phyloP scores from a whole-genome alignment of 1,140 invertebrate genomes.

The Sarcophaga bullata region DNA sequence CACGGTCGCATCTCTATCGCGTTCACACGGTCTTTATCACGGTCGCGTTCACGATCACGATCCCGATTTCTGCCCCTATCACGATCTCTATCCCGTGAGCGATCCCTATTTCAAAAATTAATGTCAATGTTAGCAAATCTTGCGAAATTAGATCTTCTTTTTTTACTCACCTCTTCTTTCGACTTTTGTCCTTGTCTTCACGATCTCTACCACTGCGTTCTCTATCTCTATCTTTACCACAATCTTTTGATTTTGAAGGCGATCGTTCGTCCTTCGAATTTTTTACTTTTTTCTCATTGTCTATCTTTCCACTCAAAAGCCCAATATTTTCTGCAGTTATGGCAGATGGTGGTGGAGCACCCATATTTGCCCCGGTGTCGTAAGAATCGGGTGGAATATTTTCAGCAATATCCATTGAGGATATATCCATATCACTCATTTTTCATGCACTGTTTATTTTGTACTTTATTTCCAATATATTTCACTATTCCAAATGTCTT shows the following conservation, averaged over 20 bases:
- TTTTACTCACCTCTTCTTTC: slow-evolving; percentile 40
- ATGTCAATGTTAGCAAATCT: not conserved
- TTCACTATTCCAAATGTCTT: not conserved
- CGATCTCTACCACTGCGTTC: slow-evolving; percentile 41
- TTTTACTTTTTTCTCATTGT: slow-evolving; percentile 17
- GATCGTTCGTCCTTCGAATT: slow-evolving; percentile 50
- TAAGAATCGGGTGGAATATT: not conserved
- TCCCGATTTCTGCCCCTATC: slow-evolving; percentile 67
- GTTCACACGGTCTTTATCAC: slow-evolving; percentile 50
- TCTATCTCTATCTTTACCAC: slow-evolving; percentile 45
- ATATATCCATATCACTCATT: slow-evolving; percentile 21
- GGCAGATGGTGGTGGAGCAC: slow-evolving; percentile 52
- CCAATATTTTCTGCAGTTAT: slow-evolving; percentile 8
- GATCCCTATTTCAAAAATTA: slow-evolving; percentile 43
- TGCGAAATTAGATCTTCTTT: not conserved
- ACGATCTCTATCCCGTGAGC: slow-evolving; percentile 55
- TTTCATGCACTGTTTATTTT: not conserved
- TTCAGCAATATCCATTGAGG: not conserved
- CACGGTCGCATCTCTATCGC: slow-evolving; percentile 59
- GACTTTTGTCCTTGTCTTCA: not conserved
- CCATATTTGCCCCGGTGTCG: slow-evolving; percentile 49
- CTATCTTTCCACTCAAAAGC: slow-evolving; percentile 19
- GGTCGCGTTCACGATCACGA: slow-evolving; percentile 64
- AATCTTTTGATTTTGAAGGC: slow-evolving; percentile 49
- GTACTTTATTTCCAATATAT: not conserved